These are phyloP conservation scores for Nesometra sesokonis DNA, from an alignment of 35 echinoderm and acorn worm genomes.

Conservation along the genomic window DNA sequence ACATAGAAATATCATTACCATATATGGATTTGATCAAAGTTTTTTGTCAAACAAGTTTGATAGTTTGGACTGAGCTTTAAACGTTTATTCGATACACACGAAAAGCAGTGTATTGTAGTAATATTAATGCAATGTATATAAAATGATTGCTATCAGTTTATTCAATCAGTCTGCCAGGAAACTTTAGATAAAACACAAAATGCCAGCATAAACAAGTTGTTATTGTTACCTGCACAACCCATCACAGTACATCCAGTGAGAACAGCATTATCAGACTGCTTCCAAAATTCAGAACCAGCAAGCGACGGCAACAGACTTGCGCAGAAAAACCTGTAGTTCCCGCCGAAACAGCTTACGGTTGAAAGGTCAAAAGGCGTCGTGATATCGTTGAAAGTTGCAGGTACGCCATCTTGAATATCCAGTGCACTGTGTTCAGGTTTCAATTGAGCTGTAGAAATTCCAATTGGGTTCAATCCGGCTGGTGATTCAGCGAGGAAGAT, in stretches of 20 bases:
- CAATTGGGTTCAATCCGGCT: background rate
- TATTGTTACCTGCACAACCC: background rate
- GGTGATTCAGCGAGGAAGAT: slow-evolving; percentile 1
- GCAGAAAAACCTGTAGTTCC: slow-evolving; percentile 8
- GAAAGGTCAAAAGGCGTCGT: slow-evolving; percentile 1
- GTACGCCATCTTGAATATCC: slow-evolving; percentile 7
- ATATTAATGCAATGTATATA: no score
- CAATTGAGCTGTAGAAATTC: background rate
- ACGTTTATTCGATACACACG: no score
- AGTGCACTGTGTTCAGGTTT: background rate
- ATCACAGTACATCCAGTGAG: background rate
- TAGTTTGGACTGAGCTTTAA: no score
- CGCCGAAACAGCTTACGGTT: slow-evolving; percentile 11
- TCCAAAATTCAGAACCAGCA: background rate
- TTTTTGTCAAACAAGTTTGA: no score
- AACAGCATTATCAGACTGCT: background rate
- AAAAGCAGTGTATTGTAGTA: no score
- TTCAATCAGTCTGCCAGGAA: no score
- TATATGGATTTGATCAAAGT: no score
- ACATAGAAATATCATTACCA: no score
- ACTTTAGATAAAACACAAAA: no score
- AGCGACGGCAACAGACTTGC: slow-evolving; percentile 1
- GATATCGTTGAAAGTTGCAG: slow-evolving; percentile 1
- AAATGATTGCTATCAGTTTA: no score
- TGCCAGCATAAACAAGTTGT: no score